Conservation (phyloP, 2,888 invertebrate genomes). For the Nemapogon koenigi region DNA sequence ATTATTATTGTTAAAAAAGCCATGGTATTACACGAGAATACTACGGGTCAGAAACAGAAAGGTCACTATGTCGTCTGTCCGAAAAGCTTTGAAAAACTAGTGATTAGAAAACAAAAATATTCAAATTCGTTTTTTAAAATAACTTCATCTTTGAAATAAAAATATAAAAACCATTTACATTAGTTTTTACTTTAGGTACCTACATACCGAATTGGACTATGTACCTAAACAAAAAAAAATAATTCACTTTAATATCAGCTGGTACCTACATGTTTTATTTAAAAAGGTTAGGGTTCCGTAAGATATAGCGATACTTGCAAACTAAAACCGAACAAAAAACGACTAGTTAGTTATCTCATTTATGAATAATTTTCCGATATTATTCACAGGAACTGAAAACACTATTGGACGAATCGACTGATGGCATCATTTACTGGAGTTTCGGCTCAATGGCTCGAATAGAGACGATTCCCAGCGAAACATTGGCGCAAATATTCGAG, state of each 20-base stretch:
- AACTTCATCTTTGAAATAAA: too few species aligned
- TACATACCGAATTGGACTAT: neutral
- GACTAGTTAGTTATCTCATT: too few species aligned
- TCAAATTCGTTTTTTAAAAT: too few species aligned
- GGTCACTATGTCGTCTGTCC: too few species aligned
- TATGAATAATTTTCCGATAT: too few species aligned
- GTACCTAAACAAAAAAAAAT: neutral
- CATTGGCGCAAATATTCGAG: conserved; percentile 47
- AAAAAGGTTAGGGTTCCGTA: neutral
- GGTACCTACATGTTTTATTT: neutral
- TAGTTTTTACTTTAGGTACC: neutral
- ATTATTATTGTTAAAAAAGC: too few species aligned
- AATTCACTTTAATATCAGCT: neutral
- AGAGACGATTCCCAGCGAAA: conserved; percentile 55
- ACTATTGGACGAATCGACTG: conserved; percentile 43
- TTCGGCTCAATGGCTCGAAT: conserved; percentile 66
- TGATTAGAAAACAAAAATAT: too few species aligned
- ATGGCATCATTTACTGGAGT: conserved; percentile 65
- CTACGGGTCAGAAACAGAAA: too few species aligned
- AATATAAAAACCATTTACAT: neutral
- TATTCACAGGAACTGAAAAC: conserved; percentile 40
- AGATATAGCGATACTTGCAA: too few species aligned
- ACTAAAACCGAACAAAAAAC: too few species aligned
- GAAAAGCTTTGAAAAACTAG: too few species aligned
- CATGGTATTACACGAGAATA: too few species aligned